Evolutionary conservation across 1,140 invertebrate genomes (phyloP), one percentile per base, ranked within the genome.

Genomic region (Zaprionus tsacasi): DNA sequence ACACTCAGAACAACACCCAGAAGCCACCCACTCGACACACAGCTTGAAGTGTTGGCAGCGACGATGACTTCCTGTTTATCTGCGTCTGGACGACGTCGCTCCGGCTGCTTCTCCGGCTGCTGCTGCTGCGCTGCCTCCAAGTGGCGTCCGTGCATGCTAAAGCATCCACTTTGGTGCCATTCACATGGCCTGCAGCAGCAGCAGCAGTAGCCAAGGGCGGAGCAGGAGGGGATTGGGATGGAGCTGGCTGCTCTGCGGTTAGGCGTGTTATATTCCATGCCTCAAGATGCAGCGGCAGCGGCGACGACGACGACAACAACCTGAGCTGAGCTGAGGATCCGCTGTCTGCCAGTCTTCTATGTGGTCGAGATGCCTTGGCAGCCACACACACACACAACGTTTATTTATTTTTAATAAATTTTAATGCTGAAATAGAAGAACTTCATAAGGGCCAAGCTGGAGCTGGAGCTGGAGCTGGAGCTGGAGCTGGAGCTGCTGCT

Each of bases 381-480:
- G 27, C 58, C 10, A 11, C n/a, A 21, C 35, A 21, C 12, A 33
- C 0, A 11, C 11, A 36, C 59, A 35, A 21, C 64, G 48, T 64
- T 71, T 66, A 87, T 87, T 88, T 87, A 87, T 87, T 79, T 87
- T 87, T 87, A 88, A 87, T 88, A 87, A 87, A 87, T 87, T 79
- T 88, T 88, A 82, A 87, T 87, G 86, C 76, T 87, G 82, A 87
- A 87, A 88, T 82, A 79, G 83, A 79, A 87, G 72, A 87, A 81
- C 45, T 76, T 69, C 27, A 56, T 54, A 61, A 69, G 57, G 66
- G 80, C 17, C 50, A 59, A n/a, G 27, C 43, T 33, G 10, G 11
- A 30, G 25, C 35, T 56, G 45, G 33, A 11, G 60, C 13, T 50
- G 45, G 43, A 40, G 33, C 13, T 33, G 10, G 11, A 30, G 25